Evolutionary conservation across 2,113 vertebrate genomes (phyloP).

Genomic region (Daphoenositta chrysoptera): DNA sequence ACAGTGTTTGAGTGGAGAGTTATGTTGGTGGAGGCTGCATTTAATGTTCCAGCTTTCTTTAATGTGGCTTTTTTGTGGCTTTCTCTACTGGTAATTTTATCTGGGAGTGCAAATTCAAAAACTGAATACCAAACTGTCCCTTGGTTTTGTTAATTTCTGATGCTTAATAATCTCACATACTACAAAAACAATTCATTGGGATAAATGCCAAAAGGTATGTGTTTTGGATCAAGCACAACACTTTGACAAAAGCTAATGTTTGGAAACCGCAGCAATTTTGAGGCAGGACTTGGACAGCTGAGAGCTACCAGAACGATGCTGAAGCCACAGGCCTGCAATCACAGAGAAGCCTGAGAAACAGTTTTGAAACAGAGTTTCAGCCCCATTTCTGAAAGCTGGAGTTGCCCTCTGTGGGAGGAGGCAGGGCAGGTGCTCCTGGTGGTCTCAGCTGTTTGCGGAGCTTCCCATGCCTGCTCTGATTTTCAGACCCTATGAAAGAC

Average conservation of each 20-base stretch:
- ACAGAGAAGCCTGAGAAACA: background rate
- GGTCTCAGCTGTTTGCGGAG: background rate
- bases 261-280: background rate
- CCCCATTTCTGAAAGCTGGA: background rate
- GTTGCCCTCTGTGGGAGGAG: fast-evolving
- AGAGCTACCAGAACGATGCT: background rate
- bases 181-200: background rate
- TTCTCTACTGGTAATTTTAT: background rate
- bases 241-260: background rate
- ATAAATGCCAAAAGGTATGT: background rate
- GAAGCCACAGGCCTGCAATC: background rate
- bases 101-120: background rate
- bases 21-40: background rate
- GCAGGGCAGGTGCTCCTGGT: background rate
- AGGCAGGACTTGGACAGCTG: background rate
- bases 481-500: background rate
- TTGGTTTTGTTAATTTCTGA: background rate
- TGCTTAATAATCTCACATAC: background rate
- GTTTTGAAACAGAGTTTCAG: background rate
- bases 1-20: background rate
- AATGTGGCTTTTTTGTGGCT: background rate
- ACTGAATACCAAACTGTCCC: background rate
- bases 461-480: background rate
- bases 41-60: background rate
- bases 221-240: background rate